These are phyloP conservation scores for Pseudorhombus dupliciocellatus DNA, from an alignment of 2,113 vertebrate species.

Conservation along the genomic window DNA sequence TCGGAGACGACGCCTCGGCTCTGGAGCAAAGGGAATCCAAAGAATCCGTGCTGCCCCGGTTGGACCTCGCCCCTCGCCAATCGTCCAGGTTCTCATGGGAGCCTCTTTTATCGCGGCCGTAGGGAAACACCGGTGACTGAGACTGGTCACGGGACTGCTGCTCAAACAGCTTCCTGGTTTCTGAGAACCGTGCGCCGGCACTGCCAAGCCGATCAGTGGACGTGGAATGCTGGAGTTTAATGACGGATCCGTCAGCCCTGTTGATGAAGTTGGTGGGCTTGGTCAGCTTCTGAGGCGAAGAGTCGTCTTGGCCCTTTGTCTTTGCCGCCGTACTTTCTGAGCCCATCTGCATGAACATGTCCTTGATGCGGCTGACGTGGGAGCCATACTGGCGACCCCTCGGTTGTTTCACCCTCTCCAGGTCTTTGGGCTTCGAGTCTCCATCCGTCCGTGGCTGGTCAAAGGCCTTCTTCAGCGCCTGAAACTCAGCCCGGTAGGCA, in stretches of 20 bases:
- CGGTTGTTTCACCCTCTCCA: conserved; percentile 86
- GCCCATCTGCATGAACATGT: conserved; percentile 99
- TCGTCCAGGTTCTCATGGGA: conserved; percentile 89
- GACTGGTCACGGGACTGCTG: conserved; percentile 86
- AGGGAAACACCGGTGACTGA: conserved; percentile 87
- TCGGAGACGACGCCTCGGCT: conserved; percentile 93
- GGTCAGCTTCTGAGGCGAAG: conserved; percentile 87
- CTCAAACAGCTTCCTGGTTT: conserved; percentile 95
- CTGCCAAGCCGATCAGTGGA: conserved; percentile 88
- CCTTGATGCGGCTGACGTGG: conserved; percentile 98
- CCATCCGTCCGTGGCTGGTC: conserved; percentile 93
- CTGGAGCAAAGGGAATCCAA: conserved; percentile 95
- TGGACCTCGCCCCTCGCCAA: conserved; percentile 88
- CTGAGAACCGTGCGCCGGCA: conserved; percentile 91
- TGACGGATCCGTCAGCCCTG: conserved; percentile 87
- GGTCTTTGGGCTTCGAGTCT: conserved; percentile 84
- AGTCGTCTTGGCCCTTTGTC: conserved; percentile 77
- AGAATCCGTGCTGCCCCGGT: conserved; percentile 93
- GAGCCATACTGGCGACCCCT: conserved; percentile 94
- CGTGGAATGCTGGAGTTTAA: conserved; percentile 87
- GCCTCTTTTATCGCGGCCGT: conserved; percentile 85
- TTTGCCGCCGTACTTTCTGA: conserved; percentile 83
- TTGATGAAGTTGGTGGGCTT: conserved; percentile 93
- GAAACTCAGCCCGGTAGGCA: conserved; percentile 97
- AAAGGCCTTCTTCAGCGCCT: conserved; percentile 96